Evolutionary conservation across 2,797 vertebrate genomes (phyloP).

Genomic region (Limosa lapponica): DNA sequence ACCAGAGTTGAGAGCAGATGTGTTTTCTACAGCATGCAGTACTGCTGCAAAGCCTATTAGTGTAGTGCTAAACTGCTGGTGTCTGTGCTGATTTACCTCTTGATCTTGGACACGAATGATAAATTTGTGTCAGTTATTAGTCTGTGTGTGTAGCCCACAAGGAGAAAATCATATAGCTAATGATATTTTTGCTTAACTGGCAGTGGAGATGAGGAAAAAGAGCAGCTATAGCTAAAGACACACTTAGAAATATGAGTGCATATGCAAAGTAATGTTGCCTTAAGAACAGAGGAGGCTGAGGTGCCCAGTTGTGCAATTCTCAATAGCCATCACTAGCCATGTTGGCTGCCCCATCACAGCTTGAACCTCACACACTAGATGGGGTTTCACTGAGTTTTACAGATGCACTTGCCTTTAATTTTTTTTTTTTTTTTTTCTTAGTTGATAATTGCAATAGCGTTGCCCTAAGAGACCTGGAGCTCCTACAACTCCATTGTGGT

Average conservation of each 20-base stretch:
- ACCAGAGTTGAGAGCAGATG: background rate
- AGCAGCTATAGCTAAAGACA: background rate
- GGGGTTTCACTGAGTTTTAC: background rate
- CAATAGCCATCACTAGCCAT: background rate
- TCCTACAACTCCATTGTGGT: background rate
- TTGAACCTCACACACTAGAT: background rate
- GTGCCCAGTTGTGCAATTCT: background rate
- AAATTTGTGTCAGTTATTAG: background rate
- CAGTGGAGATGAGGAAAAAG: background rate
- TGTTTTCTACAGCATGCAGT: background rate
- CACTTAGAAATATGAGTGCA: background rate
- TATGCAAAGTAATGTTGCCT: background rate
- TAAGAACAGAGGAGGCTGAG: background rate
- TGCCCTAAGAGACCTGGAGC: background rate
- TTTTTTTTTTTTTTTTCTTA: background rate
- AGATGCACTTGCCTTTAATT: background rate
- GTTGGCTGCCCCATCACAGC: background rate
- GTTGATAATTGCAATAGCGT: background rate
- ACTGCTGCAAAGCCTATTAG: background rate
- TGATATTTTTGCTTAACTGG: background rate
- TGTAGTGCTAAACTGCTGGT: background rate
- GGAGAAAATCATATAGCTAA: background rate
- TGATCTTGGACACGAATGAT: background rate
- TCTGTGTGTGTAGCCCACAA: background rate
- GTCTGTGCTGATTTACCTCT: background rate